Evolutionary conservation across 1,140 invertebrate species (phyloP), one percentile per base, ranked within the genome.

Genomic region (Atta texana): DNA sequence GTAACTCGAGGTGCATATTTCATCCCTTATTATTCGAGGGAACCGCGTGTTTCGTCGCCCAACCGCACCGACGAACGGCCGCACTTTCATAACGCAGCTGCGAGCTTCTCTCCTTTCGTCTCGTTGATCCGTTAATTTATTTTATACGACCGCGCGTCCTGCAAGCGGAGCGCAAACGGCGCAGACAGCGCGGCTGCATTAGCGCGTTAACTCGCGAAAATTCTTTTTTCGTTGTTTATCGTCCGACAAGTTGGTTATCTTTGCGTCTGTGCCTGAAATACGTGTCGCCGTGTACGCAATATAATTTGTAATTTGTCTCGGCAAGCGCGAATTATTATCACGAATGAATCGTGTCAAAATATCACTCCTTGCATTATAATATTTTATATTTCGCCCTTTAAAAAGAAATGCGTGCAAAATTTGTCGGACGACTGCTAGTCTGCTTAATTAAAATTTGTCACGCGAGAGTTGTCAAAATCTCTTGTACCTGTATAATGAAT

Each of bases 1-100:
- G 61, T 49, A 87, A 85, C 61, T 87, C 86, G 55, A 87, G 68
- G 57, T 84, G 77, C 86, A 85, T 88, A 85, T 89, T 88, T 89
- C 87, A 89, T 82, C 66, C 69, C 81, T 89, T 84, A 87, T 84
- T 84, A 78, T 87, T 55, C 57, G 76, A 74, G 59, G 28, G 21
- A 69, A 31, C 16, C 59, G 63, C 59, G 66, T 51, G 69, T 59
- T 82, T 87, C 71, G 68, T 74, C 82, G 51, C 53, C 44, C 44
- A 39, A 57, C 71, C 51, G 57, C 51, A 57, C 51, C 68, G 28
- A 82, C 77, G 78, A 88, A 88, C 69, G 64, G 76, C 63, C 61
- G 28, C 49, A 51, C 68, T 84, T 88, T 76, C 57, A 76, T 57
- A 59, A 82, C 80, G 66, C 21, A 44, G 49, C 76, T 51, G 61